Percentiles rank a stretch among this genome's conserved stretches.
phyloP scores from a whole-genome alignment of 1,140 invertebrate species.

The Popillia japonica region DNA sequence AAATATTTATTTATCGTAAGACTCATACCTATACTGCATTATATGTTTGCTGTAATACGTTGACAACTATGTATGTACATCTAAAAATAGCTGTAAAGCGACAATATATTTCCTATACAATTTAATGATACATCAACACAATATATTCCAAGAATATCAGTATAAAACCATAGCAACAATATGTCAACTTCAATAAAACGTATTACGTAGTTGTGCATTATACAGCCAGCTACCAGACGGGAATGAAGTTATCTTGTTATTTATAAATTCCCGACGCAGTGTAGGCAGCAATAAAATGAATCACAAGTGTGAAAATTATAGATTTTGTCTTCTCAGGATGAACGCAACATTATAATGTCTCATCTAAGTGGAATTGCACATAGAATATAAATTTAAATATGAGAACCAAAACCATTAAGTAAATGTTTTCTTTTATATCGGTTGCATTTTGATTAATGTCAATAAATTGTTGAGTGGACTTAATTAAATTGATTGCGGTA shows the following conservation, averaged over 20 bases:
- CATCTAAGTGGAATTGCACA: background rate
- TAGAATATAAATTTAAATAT: constrained; percentile 18
- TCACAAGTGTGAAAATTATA: constrained; percentile 33
- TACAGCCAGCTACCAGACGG: background rate
- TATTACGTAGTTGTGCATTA: background rate
- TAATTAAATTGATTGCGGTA: constrained; percentile 15
- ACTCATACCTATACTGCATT: no score
- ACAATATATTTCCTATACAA: no score
- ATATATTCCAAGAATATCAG: constrained; percentile 10
- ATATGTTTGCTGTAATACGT: no score
- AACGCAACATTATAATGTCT: constrained; percentile 3
- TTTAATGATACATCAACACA: no score
- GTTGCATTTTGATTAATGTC: background rate
- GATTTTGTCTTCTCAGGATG: constrained; percentile 18
- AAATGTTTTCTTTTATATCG: background rate
- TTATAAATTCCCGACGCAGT: constrained; percentile 7
- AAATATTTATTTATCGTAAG: no score
- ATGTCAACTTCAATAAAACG: constrained; percentile 9
- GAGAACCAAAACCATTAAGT: constrained; percentile 4
- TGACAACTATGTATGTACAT: no score
- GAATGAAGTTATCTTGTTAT: background rate
- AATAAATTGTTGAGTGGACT: background rate
- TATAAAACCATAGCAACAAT: background rate
- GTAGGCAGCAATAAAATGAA: constrained; percentile 14
- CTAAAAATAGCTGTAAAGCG: no score